Percentiles rank a stretch among this genome's conserved stretches.
Conservation (phyloP, 1,140 invertebrate genomes). For the Parasteatoda tepidariorum region DNA sequence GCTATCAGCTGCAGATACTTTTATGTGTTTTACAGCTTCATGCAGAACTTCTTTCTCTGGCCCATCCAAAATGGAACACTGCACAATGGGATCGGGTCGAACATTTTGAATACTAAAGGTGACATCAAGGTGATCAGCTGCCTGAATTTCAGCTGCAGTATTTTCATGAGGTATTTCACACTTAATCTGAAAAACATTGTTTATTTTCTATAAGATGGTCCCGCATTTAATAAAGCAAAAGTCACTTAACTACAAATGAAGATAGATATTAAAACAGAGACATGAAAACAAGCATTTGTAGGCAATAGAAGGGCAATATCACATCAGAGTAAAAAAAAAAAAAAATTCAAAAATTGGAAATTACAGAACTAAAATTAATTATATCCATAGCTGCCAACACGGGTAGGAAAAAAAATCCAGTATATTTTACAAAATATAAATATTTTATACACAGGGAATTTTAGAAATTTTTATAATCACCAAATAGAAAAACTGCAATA, state of each 20-base stretch:
- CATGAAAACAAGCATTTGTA: no score
- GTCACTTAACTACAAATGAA: not conserved
- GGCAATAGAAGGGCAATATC: no score
- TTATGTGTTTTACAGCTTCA: not conserved
- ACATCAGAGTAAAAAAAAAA: not conserved
- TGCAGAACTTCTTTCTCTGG: not conserved
- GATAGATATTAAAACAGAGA: not conserved
- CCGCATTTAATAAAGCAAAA: not conserved
- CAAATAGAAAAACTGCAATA: no score
- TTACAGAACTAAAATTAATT: not conserved
- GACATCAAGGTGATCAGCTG: constrained; percentile 15
- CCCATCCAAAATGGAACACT: not conserved
- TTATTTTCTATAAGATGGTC: not conserved
- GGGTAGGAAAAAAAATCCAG: no score
- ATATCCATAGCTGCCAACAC: no score
- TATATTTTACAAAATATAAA: no score
- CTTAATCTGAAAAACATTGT: not conserved
- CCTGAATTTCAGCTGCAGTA: constrained; percentile 27
- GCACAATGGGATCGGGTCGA: not conserved
- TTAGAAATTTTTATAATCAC: no score
- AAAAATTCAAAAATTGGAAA: not conserved
- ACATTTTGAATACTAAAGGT: not conserved
- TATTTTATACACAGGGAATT: no score
- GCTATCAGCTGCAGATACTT: not conserved
- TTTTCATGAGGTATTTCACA: not conserved